Evolutionary conservation across 1,140 invertebrate species (phyloP).

Genomic region (Anthonomus grandis): DNA sequence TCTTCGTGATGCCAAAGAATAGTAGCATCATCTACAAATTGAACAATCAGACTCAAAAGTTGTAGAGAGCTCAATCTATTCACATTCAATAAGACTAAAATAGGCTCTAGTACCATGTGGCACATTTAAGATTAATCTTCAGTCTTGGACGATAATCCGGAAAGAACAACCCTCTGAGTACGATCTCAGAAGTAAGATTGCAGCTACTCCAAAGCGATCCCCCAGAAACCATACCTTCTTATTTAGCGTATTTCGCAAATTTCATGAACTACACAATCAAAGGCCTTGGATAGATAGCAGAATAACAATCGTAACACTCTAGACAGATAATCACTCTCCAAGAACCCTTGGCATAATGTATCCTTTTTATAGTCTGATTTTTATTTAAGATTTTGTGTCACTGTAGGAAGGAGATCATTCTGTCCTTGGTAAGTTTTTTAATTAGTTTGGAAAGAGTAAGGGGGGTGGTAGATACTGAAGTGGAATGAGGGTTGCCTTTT

Average conservation of each 20-base stretch:
- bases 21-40: not conserved
- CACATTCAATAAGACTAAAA: not conserved
- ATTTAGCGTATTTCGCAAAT: not conserved
- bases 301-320: not conserved
- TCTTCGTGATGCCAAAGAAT: not conserved
- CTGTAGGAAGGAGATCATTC: not conserved
- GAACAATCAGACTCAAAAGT: not conserved
- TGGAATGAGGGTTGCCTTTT: not conserved
- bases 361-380: too few relatives aligned
- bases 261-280: too few relatives aligned
- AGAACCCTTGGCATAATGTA: too few relatives aligned
- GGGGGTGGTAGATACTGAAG: not conserved
- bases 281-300: too few relatives aligned
- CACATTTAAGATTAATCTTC: not conserved
- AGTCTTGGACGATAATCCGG: too few relatives aligned
- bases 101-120: not conserved
- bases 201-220: not conserved
- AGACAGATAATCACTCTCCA: not conserved
- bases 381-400: not conserved
- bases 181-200: not conserved
- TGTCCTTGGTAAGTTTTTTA: not conserved
- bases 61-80: not conserved
- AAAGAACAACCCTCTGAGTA: not conserved
- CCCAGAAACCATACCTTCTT: not conserved
- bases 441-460: too few relatives aligned